Conservation (phyloP, 1,140 invertebrate species). For the Papilio glaucus region DNA sequence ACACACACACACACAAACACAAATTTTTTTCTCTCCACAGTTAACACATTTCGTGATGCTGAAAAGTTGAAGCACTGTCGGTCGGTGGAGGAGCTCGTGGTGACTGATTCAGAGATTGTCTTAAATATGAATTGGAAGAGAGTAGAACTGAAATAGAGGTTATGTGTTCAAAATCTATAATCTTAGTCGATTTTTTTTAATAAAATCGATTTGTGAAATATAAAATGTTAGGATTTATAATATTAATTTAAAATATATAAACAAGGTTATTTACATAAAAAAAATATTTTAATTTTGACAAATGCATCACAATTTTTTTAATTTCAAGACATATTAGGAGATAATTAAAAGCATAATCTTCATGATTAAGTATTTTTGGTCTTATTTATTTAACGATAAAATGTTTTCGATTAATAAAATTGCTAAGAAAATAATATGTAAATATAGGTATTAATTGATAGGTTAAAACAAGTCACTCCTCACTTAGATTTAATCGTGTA, state of each 20-base stretch:
- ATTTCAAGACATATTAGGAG: not conserved
- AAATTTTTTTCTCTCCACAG: too few species aligned
- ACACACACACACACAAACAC: too few species aligned
- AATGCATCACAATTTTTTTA: not conserved
- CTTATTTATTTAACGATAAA: conserved; percentile 10
- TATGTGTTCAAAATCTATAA: conserved; percentile 30
- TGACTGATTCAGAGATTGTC: conserved; percentile 93
- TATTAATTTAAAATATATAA: not conserved
- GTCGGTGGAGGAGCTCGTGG: conserved; percentile 92
- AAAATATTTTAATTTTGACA: not conserved
- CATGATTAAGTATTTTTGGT: conserved; percentile 11
- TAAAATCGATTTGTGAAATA: not conserved
- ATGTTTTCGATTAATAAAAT: not conserved
- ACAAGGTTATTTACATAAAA: too few species aligned
- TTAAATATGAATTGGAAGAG: not conserved
- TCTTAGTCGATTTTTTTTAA: conserved; percentile 12
- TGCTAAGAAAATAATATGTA: conserved; percentile 38
- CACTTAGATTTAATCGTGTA: conserved; percentile 44
- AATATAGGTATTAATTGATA: conserved; percentile 47
- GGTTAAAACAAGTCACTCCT: conserved; percentile 41
- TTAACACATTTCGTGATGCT: too few species aligned
- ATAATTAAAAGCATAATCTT: conserved; percentile 27
- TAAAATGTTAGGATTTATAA: not conserved
- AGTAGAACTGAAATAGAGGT: conserved; percentile 8
- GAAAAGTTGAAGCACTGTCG: too few species aligned